These are phyloP conservation scores for Coturnix japonica DNA, from an alignment of 2,113 vertebrate species.

Conservation along the genomic window DNA sequence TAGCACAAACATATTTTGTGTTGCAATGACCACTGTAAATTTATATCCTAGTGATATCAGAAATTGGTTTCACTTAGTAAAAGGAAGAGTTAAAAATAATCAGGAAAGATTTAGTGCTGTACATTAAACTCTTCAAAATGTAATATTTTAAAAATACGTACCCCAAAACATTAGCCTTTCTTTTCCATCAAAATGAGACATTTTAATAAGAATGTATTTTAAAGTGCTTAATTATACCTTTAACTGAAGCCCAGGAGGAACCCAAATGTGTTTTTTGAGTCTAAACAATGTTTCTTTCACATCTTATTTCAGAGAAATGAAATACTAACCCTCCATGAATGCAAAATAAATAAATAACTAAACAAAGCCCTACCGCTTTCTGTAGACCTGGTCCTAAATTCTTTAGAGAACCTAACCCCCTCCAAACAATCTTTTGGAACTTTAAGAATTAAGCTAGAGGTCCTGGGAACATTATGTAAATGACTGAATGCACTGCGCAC, in stretches of 20 bases:
- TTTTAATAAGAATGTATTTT: not conserved
- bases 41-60: not conserved
- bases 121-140: not conserved
- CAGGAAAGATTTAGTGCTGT: not conserved
- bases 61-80: not conserved
- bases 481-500: not conserved
- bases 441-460: not conserved
- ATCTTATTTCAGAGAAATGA: not conserved
- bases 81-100: not conserved
- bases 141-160: not conserved
- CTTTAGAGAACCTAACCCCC: conserved; percentile 10
- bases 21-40: not conserved
- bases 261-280: not conserved
- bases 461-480: conserved; percentile 45
- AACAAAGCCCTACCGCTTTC: not conserved
- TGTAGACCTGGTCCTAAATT: not conserved
- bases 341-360: not conserved
- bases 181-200: not conserved
- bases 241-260: not conserved
- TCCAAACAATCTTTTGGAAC: conserved; percentile 13
- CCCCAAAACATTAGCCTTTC: not conserved
- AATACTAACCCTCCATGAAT: not conserved
- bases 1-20: not conserved
- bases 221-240: not conserved
- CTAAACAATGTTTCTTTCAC: not conserved